Evolutionary conservation across 64 coral and sea anemone genomes (phyloP).

Genomic region (Stichodactyla helianthus): DNA sequence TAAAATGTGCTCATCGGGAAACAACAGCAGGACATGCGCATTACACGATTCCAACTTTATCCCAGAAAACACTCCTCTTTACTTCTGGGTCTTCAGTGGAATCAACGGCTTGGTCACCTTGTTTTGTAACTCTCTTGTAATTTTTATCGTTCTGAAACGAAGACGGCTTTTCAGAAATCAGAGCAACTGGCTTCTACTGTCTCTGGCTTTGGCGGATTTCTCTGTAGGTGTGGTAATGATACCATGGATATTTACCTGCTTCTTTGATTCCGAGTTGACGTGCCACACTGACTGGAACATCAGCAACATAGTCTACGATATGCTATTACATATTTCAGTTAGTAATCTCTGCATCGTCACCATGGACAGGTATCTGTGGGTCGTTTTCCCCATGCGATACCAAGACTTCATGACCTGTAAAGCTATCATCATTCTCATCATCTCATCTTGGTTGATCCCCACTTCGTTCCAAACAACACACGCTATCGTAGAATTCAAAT

Average conservation of each 20-base stretch:
- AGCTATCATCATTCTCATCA: constrained; percentile 28
- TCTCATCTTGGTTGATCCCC: constrained; percentile 40
- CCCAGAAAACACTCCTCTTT: constrained; percentile 28
- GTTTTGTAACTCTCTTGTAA: constrained; percentile 51
- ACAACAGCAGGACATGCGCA: background rate
- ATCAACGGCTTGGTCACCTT: constrained; percentile 48
- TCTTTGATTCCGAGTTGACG: constrained; percentile 18
- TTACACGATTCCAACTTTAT: constrained; percentile 15
- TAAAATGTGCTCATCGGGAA: background rate
- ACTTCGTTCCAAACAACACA: background rate
- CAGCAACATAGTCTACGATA: constrained; percentile 54
- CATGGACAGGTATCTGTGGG: constrained; percentile 54
- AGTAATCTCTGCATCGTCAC: constrained; percentile 55
- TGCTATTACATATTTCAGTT: constrained; percentile 55
- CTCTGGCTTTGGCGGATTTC: constrained; percentile 41
- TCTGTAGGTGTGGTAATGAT: constrained; percentile 59
- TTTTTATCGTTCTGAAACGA: constrained; percentile 42
- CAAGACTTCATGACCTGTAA: constrained; percentile 11
- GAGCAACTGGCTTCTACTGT: constrained; percentile 60
- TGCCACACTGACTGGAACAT: constrained; percentile 44
- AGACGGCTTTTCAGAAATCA: constrained; percentile 34
- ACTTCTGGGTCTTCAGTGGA: constrained; percentile 49
- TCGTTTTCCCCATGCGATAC: constrained; percentile 43
- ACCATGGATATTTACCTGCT: constrained; percentile 55
- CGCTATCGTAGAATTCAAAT: constrained; percentile 9